phyloP scores from a whole-genome alignment of 2,888 invertebrate genomes.

The Lamproptera curius region DNA sequence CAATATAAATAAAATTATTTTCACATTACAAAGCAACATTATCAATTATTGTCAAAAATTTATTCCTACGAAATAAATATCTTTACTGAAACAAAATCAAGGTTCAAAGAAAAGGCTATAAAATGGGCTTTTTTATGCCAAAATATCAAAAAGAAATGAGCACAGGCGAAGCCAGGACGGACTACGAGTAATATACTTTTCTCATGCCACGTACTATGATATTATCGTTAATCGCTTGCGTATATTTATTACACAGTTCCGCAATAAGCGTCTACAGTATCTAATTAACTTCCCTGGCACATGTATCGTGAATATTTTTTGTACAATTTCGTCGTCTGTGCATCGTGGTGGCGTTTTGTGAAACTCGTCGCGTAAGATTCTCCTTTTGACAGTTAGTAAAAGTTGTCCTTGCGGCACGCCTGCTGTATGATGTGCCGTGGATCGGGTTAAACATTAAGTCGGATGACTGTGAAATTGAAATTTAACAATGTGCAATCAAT shows the following conservation, averaged over 20 bases:
- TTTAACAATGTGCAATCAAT: conserved; percentile 20
- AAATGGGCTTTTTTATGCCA: no score
- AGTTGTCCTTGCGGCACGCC: conserved; percentile 22
- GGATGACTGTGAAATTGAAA: conserved; percentile 14
- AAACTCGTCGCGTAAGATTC: conserved; percentile 17
- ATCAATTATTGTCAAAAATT: no score
- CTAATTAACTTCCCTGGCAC: background rate
- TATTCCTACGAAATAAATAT: no score
- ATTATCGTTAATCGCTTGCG: background rate
- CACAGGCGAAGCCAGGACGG: no score
- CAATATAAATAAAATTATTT: no score
- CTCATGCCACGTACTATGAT: background rate
- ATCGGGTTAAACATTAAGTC: conserved; percentile 9
- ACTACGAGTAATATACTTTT: no score
- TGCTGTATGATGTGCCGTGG: conserved; percentile 19
- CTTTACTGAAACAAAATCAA: no score
- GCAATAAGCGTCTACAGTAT: background rate
- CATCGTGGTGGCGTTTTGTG: conserved; percentile 4
- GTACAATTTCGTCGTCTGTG: background rate
- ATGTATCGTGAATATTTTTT: background rate
- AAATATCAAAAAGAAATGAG: no score
- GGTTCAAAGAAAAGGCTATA: no score
- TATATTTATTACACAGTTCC: background rate
- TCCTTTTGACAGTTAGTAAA: conserved; percentile 19
- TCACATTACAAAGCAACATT: no score